Evolutionary conservation across 2,888 invertebrate genomes (phyloP), one percentile per base, ranked within the genome.

Genomic region (Aphidoletes aphidimyza): DNA sequence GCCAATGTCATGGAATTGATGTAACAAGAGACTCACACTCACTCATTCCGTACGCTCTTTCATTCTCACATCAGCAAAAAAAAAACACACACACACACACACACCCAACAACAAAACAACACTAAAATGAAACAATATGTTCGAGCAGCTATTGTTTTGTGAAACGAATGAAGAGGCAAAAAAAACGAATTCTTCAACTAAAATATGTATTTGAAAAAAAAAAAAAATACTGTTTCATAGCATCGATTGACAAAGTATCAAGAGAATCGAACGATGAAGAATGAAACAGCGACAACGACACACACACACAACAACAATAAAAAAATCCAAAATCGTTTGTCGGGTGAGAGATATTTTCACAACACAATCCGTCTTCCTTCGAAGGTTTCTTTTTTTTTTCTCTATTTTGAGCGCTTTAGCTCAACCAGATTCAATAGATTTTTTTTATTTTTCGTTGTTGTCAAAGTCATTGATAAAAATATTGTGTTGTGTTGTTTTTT

Each of bases 361-460:
- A 69, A 69, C 69, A n/a, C n/a, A 69, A 69, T 69, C 69, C 69
- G 14, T 69, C 69, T 69, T 69, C 30, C 34, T 69, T 69, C 17
- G 69, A 34, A 69, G 69, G 69, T 30, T 69, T 30, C 30, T 69
- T 69, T 69, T 34, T 26, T 34, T 30, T 69, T 30, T 30, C 54
- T 3, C 9, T 69, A 30, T n/a, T n/a, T n/a, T n/a, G n/a, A n/a
- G n/a, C n/a, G n/a, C n/a, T n/a, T n/a, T n/a, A n/a, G n/a, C n/a
- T n/a, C n/a, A n/a, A n/a, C n/a, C 22, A 54, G n/a, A 69, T 69
- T 69, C 30, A 69, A 69, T 69, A 69, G 69, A 69, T 69, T 69
- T 69, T n/a, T n/a, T n/a, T n/a, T n/a, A n/a, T n/a, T n/a, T n/a
- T n/a, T n/a, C n/a, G n/a, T n/a, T n/a, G n/a, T n/a, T 69, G 69